These are phyloP conservation scores for Cheilosia vernalis DNA, from an alignment of 2,888 invertebrate genomes.

Conservation along the genomic window DNA sequence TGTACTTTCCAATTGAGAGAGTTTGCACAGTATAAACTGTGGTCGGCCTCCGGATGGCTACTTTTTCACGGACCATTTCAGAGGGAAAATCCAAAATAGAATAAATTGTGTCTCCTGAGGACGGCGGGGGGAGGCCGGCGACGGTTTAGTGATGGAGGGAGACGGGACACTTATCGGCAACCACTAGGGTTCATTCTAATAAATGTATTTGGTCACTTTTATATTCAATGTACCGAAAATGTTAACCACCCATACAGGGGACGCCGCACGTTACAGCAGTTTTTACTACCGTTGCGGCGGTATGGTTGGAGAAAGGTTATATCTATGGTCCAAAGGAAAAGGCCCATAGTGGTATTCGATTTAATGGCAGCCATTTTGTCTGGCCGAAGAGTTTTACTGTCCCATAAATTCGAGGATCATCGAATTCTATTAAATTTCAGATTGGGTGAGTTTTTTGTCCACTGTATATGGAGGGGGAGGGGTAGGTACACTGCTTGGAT, in stretches of 20 bases:
- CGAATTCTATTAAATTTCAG: slow-evolving; percentile 44
- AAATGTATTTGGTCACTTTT: slow-evolving; percentile 70
- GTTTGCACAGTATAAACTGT: slow-evolving; percentile 49
- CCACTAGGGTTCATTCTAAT: slow-evolving; percentile 64
- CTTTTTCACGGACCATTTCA: slow-evolving; percentile 73
- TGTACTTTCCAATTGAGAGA: slow-evolving; percentile 70
- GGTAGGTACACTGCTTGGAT: no score
- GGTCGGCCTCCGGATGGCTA: slow-evolving; percentile 58
- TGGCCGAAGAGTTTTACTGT: slow-evolving; percentile 48
- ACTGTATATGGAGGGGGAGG: no score
- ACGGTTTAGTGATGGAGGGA: slow-evolving; percentile 5
- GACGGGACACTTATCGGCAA: slow-evolving; percentile 61
- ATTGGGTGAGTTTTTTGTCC: slow-evolving; percentile 7
- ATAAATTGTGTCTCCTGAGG: slow-evolving; percentile 57
- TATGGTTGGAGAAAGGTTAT: slow-evolving; percentile 15
- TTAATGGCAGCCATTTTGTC: slow-evolving; percentile 64
- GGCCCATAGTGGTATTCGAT: slow-evolving; percentile 49
- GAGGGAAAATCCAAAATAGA: slow-evolving; percentile 66
- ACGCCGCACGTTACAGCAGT: neutral
- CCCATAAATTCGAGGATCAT: slow-evolving; percentile 59
- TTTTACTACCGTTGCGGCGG: neutral
- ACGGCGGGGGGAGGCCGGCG: neutral
- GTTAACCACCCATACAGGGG: slow-evolving; percentile 27
- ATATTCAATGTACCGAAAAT: slow-evolving; percentile 73
- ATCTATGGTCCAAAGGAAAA: neutral